Evolutionary conservation across 2,797 vertebrate species (phyloP).

Genomic region (Sylvia borin): DNA sequence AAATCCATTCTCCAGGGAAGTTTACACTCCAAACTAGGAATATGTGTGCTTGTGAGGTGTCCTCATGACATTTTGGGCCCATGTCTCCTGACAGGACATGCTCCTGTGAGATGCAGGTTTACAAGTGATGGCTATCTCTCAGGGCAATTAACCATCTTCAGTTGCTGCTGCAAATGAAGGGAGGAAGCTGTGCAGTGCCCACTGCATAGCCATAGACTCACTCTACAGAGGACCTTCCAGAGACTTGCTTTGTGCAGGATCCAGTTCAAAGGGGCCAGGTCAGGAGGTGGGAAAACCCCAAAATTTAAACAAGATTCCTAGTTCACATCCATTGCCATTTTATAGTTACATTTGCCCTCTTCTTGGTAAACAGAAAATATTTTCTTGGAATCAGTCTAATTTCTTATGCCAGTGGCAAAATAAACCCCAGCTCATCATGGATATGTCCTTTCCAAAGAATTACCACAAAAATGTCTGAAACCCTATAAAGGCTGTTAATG

Average conservation of each 20-base stretch:
- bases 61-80: neutral
- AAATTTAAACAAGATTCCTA: neutral
- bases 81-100: conserved; percentile 14
- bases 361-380: conserved; percentile 37
- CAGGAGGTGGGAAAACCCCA: neutral
- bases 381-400: conserved; percentile 41
- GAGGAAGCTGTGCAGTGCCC: neutral
- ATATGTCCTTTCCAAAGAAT: conserved; percentile 48
- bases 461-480: conserved; percentile 66
- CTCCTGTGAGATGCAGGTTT: neutral
- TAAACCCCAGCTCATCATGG: conserved; percentile 37
- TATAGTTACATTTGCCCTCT: neutral
- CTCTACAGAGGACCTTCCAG: neutral
- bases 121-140: neutral
- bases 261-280: neutral
- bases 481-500: conserved; percentile 53
- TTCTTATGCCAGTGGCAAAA: conserved; percentile 49
- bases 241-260: neutral
- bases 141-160: neutral
- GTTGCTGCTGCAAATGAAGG: neutral
- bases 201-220: neutral
- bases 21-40: neutral
- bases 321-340: neutral
- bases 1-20: neutral
- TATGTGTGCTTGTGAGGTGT: neutral